Evolutionary conservation across 2,797 vertebrate species (phyloP), one percentile per base, ranked within the genome.

Genomic region (Sciaenops ocellatus): DNA sequence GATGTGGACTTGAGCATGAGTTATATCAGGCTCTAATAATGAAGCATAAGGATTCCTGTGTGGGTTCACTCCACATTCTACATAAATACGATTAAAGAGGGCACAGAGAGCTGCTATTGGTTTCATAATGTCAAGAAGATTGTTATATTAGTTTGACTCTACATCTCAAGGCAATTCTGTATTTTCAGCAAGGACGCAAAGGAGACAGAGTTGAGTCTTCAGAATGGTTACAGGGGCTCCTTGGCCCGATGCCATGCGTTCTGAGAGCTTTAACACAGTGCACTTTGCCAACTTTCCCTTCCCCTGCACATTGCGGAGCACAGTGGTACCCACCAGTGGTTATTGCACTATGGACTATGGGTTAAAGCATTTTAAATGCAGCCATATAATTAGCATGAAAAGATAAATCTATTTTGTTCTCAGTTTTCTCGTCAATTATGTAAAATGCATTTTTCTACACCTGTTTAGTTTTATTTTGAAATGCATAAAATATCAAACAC

Each of bases 31-130:
- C 74, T 76, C 44, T 85, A 90, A 85, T 88, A 91, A 85, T 88
- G 86, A 90, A 82, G 69, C 77, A 66, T 41, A 80, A 55, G 44
- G 67, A 88, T 81, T 89, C 85, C 75, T 85, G 47, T 85, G 87
- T 89, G 89, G 78, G 79, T 63, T 88, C 73, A 79, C 79, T 80
- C 79, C 69, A 52, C 80, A 76, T 85, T 42, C 70, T 79, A 80
- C 83, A 87, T 86, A 90, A 87, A 90, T 85, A 85, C 88, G 84
- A 92, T 93, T 90, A 89, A 78, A 88, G 86, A 83, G 88, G 89
- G 88, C 89, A 90, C 65, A 6, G 38, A 80, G 69, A 87, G 85
- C 85, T 89, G 83, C 80, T 86, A 76, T 87, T 87, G 76, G 90
- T 87, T 88, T 85, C 73, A 87, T 85, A 85, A 89, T 90, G 85